Evolutionary conservation across 2,113 vertebrate species (phyloP).

Genomic region (Aegypius monachus): DNA sequence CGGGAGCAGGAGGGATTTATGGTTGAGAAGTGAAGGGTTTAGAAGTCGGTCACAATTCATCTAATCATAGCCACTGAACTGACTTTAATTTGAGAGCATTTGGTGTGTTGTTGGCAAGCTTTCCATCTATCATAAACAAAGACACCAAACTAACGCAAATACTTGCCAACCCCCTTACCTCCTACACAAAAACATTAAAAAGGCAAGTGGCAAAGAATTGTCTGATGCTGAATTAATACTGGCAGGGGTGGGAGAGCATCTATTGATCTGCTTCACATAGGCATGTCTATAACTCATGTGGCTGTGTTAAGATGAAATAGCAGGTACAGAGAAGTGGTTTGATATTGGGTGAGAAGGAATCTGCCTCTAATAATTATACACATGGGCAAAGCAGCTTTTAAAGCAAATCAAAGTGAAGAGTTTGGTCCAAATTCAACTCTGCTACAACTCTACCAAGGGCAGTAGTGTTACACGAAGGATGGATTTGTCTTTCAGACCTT

Average conservation of each 20-base stretch:
- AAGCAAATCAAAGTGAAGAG: neutral
- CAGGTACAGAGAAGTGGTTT: neutral
- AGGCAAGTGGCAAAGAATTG: neutral
- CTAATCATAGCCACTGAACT: neutral
- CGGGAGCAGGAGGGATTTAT: neutral
- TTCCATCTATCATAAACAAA: slow-evolving; percentile 1
- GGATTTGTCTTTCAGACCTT: slow-evolving; percentile 22
- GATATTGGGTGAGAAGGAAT: neutral
- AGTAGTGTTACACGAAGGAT: neutral
- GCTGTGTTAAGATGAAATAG: neutral
- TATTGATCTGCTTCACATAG: neutral
- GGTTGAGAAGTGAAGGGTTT: neutral
- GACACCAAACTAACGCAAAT: neutral
- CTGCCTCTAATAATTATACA: neutral
- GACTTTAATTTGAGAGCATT: neutral
- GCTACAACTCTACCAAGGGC: neutral
- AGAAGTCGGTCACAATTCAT: neutral
- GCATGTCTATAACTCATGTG: neutral
- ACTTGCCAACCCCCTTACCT: neutral
- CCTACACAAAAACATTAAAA: neutral
- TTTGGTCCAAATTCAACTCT: neutral
- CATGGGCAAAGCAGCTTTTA: neutral
- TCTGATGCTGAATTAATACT: neutral
- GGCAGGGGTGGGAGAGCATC: neutral
- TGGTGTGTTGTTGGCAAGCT: slow-evolving; percentile 7